Evolutionary conservation across 2,113 vertebrate species (phyloP).

Genomic region (Misgurnus anguillicaudatus): DNA sequence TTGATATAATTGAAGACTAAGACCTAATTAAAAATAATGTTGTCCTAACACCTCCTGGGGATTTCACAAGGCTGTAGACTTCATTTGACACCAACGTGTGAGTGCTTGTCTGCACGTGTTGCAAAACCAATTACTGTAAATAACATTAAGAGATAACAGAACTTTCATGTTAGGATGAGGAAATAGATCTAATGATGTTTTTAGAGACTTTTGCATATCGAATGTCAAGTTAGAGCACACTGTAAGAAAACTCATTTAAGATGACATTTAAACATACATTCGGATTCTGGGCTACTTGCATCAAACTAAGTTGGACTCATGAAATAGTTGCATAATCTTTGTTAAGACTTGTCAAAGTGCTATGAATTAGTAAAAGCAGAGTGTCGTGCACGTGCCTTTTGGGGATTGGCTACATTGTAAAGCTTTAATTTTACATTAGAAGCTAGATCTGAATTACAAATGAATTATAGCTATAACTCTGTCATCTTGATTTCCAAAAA

Average conservation of each 20-base stretch:
- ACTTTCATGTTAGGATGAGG: conserved; percentile 54
- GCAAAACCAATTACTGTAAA: conserved; percentile 56
- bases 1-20: conserved; percentile 30
- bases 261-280: neutral
- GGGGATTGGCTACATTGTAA: conserved; percentile 2
- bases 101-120: conserved; percentile 60
- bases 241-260: neutral
- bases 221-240: conserved; percentile 27
- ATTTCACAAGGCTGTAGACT: conserved; percentile 57
- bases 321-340: conserved; percentile 25
- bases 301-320: conserved; percentile 1
- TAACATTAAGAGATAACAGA: conserved; percentile 57
- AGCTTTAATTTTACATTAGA: conserved; percentile 33
- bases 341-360: conserved; percentile 32
- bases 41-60: conserved; percentile 49
- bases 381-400: conserved; percentile 18
- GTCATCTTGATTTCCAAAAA: neutral
- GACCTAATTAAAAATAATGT: conserved; percentile 52
- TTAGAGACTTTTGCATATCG: neutral
- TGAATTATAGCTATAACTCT: conserved; percentile 2
- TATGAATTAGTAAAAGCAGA: neutral
- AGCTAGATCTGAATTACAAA: conserved; percentile 28
- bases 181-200: neutral
- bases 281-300: neutral
- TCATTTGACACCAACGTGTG: conserved; percentile 53